Conservation (phyloP, 1,140 invertebrate species). For the Halyomorpha halys region DNA sequence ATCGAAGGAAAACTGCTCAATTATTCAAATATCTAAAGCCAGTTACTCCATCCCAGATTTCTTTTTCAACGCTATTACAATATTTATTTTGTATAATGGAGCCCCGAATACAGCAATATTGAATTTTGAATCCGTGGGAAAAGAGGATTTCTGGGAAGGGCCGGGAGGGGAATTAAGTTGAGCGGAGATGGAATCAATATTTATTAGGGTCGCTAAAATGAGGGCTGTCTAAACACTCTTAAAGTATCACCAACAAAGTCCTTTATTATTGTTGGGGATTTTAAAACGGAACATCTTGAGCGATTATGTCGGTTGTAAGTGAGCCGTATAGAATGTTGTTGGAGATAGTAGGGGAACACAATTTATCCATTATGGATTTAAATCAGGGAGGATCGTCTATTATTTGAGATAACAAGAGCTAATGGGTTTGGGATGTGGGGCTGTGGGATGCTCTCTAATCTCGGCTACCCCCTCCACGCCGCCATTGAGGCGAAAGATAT, state of each 20-base stretch:
- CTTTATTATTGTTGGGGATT: too few species aligned
- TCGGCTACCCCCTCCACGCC: not conserved
- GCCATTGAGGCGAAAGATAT: too few species aligned
- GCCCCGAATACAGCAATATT: not conserved
- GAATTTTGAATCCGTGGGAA: conserved; percentile 1
- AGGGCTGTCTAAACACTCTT: too few species aligned
- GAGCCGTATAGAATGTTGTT: too few species aligned
- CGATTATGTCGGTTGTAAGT: too few species aligned
- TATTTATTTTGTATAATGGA: conserved; percentile 5
- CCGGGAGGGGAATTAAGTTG: too few species aligned
- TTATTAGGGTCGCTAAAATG: too few species aligned
- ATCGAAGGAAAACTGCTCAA: too few species aligned
- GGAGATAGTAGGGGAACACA: not conserved
- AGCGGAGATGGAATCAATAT: too few species aligned
- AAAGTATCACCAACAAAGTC: too few species aligned
- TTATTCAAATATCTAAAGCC: too few species aligned
- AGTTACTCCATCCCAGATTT: not conserved
- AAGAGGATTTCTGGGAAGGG: not conserved
- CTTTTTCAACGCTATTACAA: not conserved
- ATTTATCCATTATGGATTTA: conserved; percentile 9
- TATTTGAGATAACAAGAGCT: not conserved
- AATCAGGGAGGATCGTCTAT: not conserved
- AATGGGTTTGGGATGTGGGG: not conserved
- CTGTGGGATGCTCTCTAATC: not conserved
- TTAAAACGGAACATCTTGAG: too few species aligned